Conservation (phyloP, 2,888 invertebrate genomes). For the Euzetes globulus region DNA sequence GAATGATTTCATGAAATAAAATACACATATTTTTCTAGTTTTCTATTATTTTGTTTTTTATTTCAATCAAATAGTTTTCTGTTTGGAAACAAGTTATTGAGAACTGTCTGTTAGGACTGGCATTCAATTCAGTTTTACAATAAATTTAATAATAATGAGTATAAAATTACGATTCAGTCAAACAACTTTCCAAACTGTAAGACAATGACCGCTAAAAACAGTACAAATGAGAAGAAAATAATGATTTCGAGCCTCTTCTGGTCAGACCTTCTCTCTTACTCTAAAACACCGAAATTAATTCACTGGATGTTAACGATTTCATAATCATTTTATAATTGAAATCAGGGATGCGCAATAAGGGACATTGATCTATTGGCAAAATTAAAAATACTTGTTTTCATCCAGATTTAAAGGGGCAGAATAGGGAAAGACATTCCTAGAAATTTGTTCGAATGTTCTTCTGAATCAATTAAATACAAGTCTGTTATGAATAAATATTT, state of each 20-base stretch:
- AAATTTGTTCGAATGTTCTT: too few relatives aligned
- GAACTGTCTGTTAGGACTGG: conserved; percentile 1
- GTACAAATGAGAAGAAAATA: neutral
- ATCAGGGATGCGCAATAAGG: too few relatives aligned
- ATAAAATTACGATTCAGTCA: conserved; percentile 16
- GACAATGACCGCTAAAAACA: conserved; percentile 18
- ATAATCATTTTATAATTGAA: too few relatives aligned
- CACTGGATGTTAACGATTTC: too few relatives aligned
- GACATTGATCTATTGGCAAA: too few relatives aligned
- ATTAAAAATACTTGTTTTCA: too few relatives aligned
- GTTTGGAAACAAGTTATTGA: conserved; percentile 12
- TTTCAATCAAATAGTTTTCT: conserved; percentile 3
- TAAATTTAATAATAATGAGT: conserved; percentile 23
- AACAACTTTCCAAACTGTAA: conserved; percentile 24
- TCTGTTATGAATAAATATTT: too few relatives aligned
- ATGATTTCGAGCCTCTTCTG: neutral
- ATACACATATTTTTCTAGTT: neutral
- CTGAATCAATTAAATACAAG: too few relatives aligned
- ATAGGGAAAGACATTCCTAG: too few relatives aligned
- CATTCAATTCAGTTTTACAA: conserved; percentile 21
- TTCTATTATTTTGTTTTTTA: neutral
- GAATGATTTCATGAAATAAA: neutral
- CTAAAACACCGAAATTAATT: neutral
- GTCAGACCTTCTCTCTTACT: conserved; percentile 3
- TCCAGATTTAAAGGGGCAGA: too few relatives aligned